These are phyloP conservation scores for Mormyrus proboscirostris DNA, from an alignment of 2,797 vertebrate species.

Conservation along the genomic window DNA sequence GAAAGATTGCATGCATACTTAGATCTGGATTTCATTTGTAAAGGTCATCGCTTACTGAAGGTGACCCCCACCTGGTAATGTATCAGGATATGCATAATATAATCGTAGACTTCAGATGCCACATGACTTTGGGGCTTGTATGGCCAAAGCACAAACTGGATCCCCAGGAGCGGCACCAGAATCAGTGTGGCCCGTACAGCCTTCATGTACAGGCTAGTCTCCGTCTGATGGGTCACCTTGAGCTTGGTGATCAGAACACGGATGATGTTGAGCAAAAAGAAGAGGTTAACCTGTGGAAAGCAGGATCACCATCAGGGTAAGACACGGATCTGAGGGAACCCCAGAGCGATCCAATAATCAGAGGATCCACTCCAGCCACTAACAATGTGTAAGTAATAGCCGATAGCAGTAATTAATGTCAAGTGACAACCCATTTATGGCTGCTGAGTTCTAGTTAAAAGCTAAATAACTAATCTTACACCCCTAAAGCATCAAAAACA, in stretches of 20 bases:
- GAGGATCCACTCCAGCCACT: background rate
- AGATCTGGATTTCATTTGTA: background rate
- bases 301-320: background rate
- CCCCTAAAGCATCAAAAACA: background rate
- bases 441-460: background rate
- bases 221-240: slow-evolving; percentile 91
- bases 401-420: background rate
- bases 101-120: slow-evolving; percentile 85
- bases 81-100: slow-evolving; percentile 91
- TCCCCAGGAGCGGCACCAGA: slow-evolving; percentile 86
- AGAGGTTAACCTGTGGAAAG: slow-evolving; percentile 79
- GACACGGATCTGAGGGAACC: background rate
- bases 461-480: background rate
- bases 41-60: background rate
- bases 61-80: slow-evolving; percentile 79
- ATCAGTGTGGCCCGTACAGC: slow-evolving; percentile 93
- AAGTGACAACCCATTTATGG: background rate
- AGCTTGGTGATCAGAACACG: slow-evolving; percentile 95
- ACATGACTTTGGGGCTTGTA: slow-evolving; percentile 79
- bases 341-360: background rate
- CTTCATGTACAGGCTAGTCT: slow-evolving; percentile 97
- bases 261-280: slow-evolving; percentile 92
- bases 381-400: background rate
- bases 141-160: slow-evolving; percentile 86
- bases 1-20: background rate